Conservation (phyloP, 1,140 invertebrate species). For the Heliconius nattereri region DNA sequence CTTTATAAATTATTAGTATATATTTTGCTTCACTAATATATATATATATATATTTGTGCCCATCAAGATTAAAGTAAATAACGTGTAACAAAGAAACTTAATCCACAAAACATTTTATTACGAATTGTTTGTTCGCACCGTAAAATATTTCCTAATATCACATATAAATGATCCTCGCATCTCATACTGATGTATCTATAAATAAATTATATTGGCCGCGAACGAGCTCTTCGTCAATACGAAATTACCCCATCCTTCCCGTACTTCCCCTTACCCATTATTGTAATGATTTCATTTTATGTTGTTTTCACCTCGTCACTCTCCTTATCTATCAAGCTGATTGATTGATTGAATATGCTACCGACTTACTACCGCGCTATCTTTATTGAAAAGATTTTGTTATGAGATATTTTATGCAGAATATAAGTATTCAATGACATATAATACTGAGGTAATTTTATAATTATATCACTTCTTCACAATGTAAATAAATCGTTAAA, state of each 20-base stretch:
- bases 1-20: no score
- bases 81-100: neutral
- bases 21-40: neutral
- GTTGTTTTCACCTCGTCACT: slow-evolving; percentile 20
- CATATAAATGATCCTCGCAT: neutral
- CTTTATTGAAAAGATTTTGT: neutral
- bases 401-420: neutral
- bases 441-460: no score
- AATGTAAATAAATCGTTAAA: no score
- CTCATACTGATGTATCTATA: slow-evolving; percentile 15
- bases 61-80: neutral
- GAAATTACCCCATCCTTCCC: slow-evolving; percentile 21
- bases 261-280: slow-evolving; percentile 7
- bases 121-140: neutral
- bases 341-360: slow-evolving; percentile 17
- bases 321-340: slow-evolving; percentile 17
- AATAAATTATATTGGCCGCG: slow-evolving; percentile 22
- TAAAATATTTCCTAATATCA: slow-evolving; percentile 13
- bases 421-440: no score
- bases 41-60: neutral
- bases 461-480: no score
- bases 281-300: slow-evolving; percentile 21
- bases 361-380: neutral
- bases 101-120: neutral
- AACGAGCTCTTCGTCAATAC: slow-evolving; percentile 12